Evolutionary conservation across 2,888 invertebrate species (phyloP), one percentile per base, ranked within the genome.

Genomic region (Neoaliturus tenellus): DNA sequence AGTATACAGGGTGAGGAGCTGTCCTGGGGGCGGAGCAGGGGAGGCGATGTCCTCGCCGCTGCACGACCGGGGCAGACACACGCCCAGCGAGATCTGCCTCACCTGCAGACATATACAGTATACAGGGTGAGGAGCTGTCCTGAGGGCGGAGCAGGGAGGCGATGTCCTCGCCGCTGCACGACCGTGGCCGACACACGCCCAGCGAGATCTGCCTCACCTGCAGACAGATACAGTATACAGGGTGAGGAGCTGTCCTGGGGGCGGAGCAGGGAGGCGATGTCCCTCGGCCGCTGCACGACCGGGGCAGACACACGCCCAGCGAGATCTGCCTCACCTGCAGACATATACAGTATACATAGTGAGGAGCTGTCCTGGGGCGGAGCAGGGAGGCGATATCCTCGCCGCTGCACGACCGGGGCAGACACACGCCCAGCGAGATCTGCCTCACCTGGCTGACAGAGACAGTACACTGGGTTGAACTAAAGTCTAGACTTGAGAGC

Each of bases 251-350:
- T 12, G n/a, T 35, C 58, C 17, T 86, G 86, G n/a, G 87, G 75
- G 48, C 86, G 90, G 86, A 95, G 91, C 85, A 95, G 91, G 10
- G 90, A 90, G 23, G 91, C 90, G n/a, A 96, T 93, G 84, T 95
- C 95, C 1, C 90, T 89, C 8, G 89, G 8, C 93, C 92, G 5
- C 92, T 91, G 89, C 97, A 97, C 6, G 93, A 91, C 80, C 92
- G 92, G 14, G 97, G 97, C 82, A 97, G 91, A 89, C 97, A 97
- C 17, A 95, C 90, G 0, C 97, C 97, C 5, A 96, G 91, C 88
- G 96, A 94, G 69, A 97, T 91, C 3, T 94, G 93, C 89, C 95
- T 93, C 48, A 93, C 92, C 96, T 96, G 90, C 3, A 25, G 20
- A 67, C 67, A 23, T 5, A 39, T 5, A 12, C 12, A 39, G 39